Base-by-base conservation (phyloP, 1,140 invertebrate genomes). In the Danaus plexippus region DNA sequence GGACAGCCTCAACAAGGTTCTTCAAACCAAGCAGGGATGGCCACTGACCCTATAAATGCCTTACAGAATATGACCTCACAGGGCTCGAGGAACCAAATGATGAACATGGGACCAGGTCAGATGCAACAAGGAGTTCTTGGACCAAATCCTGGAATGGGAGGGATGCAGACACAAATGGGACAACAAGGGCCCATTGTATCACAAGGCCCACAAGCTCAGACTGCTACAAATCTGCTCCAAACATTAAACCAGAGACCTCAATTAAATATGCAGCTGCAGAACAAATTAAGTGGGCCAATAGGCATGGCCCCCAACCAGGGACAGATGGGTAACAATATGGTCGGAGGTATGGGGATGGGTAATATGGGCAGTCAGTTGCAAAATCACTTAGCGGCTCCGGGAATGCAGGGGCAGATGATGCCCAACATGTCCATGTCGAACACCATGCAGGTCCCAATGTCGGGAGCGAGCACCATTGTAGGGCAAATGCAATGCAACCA, bases 11-110 rank as follows among this genome's bases (percentile, higher is more conserved):
- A 65, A 11, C 77, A 80, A 52, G 74, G 75, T 1, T 69, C 71
- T 2, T 71, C 58, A 73, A 72, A 66, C 68, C 66, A 87, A 73
- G 59, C 88, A 78, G 89, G 89, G n/a, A 88, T 92, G 80, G 85
- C 87, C 42, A 91, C 91, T 45, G 95, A 96, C 84, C 95, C 95
- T 0, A 93, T 97, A 61, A 95, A 95, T 79, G 95, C 95, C 10
- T 77, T 97, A 11, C 95, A 96, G 75, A 96, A 92, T 67, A 85
- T 96, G 52, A 94, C 95, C 1, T 92, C 93, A 61, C 94, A 95
- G 79, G 85, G 81, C 0, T 82, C 82, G 4, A 69, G 84, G 50
- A 85, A 87, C 51, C 88, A 63, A 75, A 88, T 73, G 80, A 89
- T 88, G 79, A 87, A 85, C 58, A 88, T 88, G 81, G 77, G 84